These are phyloP conservation scores for Planococcus citri DNA, from an alignment of 1,140 invertebrate species.

Conservation along the genomic window DNA sequence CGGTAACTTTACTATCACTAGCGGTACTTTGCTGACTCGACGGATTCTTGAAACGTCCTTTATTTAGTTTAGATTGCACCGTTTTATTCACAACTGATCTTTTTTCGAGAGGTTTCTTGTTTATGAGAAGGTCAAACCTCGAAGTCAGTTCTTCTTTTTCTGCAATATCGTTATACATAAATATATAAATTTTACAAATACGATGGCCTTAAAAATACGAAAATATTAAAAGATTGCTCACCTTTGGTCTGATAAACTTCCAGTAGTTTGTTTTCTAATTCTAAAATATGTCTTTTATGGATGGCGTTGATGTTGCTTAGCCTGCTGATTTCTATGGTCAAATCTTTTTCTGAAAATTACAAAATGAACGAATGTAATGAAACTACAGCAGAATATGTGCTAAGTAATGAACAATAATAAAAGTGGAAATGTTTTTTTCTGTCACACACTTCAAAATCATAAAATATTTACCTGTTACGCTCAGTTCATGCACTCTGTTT, in stretches of 20 bases:
- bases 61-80: no score
- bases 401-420: no score
- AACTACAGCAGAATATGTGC: background rate
- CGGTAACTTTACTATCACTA: background rate
- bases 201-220: no score
- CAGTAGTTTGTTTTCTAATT: background rate
- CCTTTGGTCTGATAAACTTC: background rate
- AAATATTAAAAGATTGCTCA: background rate
- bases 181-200: no score
- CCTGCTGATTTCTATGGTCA: background rate
- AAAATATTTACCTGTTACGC: background rate
- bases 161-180: background rate
- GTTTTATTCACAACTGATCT: background rate
- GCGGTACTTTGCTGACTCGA: background rate
- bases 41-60: no score
- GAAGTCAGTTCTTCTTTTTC: background rate
- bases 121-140: background rate
- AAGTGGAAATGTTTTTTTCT: no score
- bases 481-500: background rate
- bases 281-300: background rate
- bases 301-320: background rate
- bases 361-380: background rate
- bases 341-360: background rate
- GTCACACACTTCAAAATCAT: background rate
- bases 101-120: background rate